Base-by-base conservation (phyloP, 2,888 invertebrate genomes). In the Ctena decussata region DNA sequence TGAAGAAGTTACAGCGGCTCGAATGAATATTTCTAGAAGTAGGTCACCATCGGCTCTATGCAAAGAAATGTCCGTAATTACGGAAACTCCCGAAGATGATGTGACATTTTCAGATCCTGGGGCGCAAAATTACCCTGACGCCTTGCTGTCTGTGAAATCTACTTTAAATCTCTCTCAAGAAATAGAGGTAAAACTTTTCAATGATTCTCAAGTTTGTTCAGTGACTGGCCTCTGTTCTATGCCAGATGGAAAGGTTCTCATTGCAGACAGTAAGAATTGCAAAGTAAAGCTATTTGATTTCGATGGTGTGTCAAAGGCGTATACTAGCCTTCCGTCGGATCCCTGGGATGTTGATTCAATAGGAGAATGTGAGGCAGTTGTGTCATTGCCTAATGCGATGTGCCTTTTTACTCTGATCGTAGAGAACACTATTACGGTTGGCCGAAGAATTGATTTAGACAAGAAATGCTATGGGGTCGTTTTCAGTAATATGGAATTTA, bases 211-310 rank as follows among this genome's bases (percentile, higher is more conserved):
- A 32, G 65, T 57, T 35, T 84, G 80, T 49, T 84, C 57, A 12
- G 46, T 84, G 2, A 78, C 75, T 12, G 86, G 83, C 8, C 37
- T 86, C 0, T 71, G 76, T 27, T 70, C 75, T 11, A 11, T 86
- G 46, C 32, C 80, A 8, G 80, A 84, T 46, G 81, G 83, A n/a
- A 27, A 53, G 2, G 53, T 84, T 24, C 57, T 86, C 12, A 18
- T 86, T 6, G 78, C 78, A 0, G 86, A 86, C 71, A 71, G 78
- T 24, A 77, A 65, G 21, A 86, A 86, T 73, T 53, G 30, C 30
- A 83, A 84, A 24, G 70, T 86, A 21, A 86, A 86, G 71, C n/a
- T 86, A 49, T 81, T 86, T 69, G 72, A 71, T 77, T n/a, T 1
- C n/a, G 70, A 46, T 6, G 77, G 80, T n/a, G 2, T 27, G 0